A percentile compares a stretch with the other conserved stretches of the same genome.
These are phyloP conservation scores for Drosophila novamexicana DNA, from an alignment of 1,140 invertebrate species.

Conservation along the genomic window DNA sequence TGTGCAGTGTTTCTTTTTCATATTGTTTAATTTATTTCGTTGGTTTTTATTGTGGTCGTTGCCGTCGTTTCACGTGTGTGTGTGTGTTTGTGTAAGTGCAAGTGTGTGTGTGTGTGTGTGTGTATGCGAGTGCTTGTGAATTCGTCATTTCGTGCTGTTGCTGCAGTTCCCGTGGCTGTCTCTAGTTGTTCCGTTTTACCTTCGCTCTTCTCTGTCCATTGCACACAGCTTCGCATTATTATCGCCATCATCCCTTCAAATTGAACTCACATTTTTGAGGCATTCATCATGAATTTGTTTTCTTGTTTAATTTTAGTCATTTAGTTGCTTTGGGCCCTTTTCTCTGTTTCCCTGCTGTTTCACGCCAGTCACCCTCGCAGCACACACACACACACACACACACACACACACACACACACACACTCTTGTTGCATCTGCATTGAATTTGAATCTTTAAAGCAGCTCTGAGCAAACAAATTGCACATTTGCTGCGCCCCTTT, in stretches of 20 bases:
- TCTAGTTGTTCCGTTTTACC: conserved; percentile 29
- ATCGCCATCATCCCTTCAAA: conserved; percentile 61
- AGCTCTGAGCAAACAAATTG: conserved; percentile 14
- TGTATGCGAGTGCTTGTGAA: conserved; percentile 20
- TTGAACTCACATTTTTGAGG: conserved; percentile 62
- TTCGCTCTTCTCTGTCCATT: conserved; percentile 28
- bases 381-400: conserved; percentile 18
- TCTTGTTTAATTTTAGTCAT: conserved; percentile 79
- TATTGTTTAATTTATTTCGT: conserved; percentile 82
- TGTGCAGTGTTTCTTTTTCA: conserved; percentile 78
- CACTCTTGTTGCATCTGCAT: conserved; percentile 14
- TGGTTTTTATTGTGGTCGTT: conserved; percentile 76
- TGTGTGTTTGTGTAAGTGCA: background rate
- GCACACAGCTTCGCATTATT: conserved; percentile 39
- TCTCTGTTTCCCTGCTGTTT: conserved; percentile 9
- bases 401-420: conserved; percentile 1
- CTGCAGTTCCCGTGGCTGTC: conserved; percentile 8
- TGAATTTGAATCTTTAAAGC: conserved; percentile 21
- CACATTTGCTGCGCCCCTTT: conserved; percentile 25
- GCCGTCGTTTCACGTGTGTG: conserved; percentile 27
- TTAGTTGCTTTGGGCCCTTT: conserved; percentile 54
- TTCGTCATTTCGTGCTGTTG: conserved; percentile 39
- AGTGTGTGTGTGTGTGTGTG: background rate
- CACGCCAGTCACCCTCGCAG: conserved; percentile 52
- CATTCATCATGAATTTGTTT: conserved; percentile 77